A percentile compares a stretch with the other conserved stretches of the same genome.
Evolutionary conservation across 2,888 invertebrate species (phyloP).

Genomic region (Folsomia manolachei): DNA sequence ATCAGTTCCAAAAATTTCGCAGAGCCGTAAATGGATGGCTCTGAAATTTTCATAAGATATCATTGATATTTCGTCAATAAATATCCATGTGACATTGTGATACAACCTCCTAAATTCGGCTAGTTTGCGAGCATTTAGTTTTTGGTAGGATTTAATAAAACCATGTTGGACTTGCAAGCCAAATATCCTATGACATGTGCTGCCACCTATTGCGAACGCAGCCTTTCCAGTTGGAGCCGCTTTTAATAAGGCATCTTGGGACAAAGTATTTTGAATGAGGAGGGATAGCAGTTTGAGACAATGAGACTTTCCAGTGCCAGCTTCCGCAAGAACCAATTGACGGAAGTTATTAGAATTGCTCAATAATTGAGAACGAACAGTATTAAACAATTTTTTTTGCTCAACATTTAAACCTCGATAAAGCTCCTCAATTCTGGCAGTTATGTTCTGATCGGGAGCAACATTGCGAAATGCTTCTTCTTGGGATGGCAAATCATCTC

Average conservation of each 20-base stretch:
- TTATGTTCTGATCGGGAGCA: background rate
- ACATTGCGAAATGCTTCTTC: background rate
- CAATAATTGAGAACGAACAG: background rate
- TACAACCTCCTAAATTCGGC: slow-evolving; percentile 2
- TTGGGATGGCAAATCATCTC: background rate
- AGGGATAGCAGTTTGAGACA: background rate
- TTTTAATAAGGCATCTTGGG: background rate
- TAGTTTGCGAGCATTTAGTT: slow-evolving; percentile 2
- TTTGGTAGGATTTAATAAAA: background rate
- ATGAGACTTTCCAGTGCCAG: slow-evolving; percentile 18
- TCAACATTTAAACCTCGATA: background rate
- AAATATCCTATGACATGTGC: slow-evolving; percentile 18
- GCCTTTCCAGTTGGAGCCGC: slow-evolving; percentile 13
- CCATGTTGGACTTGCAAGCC: background rate
- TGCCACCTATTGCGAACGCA: background rate
- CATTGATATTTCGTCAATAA: slow-evolving; percentile 24
- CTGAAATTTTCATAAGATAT: slow-evolving; percentile 13
- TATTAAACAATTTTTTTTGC: background rate
- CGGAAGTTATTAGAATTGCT: background rate
- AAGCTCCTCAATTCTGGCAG: background rate
- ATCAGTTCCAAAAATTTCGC: slow-evolving; percentile 7
- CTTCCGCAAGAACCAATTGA: background rate
- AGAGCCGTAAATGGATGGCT: slow-evolving; percentile 13
- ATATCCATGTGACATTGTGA: slow-evolving; percentile 11
- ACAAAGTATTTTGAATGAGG: background rate